Evolutionary conservation across 2,113 vertebrate genomes (phyloP).

Genomic region (Formicarius rufipectus): DNA sequence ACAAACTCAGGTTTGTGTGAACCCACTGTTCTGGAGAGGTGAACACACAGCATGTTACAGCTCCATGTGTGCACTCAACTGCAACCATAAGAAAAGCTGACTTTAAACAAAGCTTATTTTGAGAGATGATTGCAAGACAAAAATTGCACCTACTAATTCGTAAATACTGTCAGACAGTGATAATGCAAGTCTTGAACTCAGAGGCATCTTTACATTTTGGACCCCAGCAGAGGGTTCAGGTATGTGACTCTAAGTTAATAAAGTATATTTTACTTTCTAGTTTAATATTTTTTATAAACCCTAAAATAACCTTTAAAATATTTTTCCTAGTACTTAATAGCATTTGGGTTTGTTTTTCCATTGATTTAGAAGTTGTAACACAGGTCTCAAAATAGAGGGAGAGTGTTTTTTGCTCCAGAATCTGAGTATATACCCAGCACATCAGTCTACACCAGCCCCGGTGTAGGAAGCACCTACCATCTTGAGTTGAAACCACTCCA

Average conservation of each 20-base stretch:
- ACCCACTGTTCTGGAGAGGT: background rate
- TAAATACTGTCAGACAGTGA: background rate
- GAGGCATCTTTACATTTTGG: background rate
- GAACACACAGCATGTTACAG: background rate
- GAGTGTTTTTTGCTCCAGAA: background rate
- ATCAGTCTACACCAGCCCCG: fast-evolving
- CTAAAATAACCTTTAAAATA: conserved; percentile 49
- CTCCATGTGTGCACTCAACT: background rate
- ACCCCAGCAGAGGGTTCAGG: background rate
- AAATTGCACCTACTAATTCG: background rate
- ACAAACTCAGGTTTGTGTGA: background rate
- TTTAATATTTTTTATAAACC: conserved; percentile 17
- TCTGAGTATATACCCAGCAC: background rate
- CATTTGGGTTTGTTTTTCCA: conserved; percentile 37
- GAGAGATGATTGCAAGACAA: background rate
- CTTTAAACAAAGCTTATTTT: background rate
- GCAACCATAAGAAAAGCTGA: background rate
- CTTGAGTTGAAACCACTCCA: fast-evolving
- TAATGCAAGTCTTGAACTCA: background rate
- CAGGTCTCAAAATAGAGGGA: conserved; percentile 14
- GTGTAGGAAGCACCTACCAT: background rate
- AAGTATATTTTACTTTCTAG: background rate
- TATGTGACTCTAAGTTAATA: background rate
- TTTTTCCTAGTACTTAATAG: conserved; percentile 5
- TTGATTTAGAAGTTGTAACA: background rate